phyloP scores from a whole-genome alignment of 2,797 vertebrate genomes.

The Onychomys leucogaster region DNA sequence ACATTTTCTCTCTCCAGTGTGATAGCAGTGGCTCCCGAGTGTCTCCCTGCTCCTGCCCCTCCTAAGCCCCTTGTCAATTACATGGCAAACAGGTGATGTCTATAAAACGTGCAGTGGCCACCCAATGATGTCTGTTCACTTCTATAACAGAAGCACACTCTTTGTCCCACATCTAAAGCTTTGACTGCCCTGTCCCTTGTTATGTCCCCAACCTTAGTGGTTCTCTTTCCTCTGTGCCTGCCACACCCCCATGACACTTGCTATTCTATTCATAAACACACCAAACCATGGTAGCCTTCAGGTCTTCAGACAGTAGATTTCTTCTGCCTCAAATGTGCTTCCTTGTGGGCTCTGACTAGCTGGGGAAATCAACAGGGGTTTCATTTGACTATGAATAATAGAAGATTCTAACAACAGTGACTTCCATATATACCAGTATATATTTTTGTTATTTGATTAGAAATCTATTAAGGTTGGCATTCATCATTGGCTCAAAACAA shows the following conservation, averaged over 20 bases:
- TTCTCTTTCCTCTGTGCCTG: not conserved
- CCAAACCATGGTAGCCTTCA: not conserved
- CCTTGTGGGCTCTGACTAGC: not conserved
- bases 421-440: not conserved
- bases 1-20: not conserved
- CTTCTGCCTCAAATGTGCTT: not conserved
- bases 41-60: not conserved
- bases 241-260: not conserved
- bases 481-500: not conserved
- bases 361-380: not conserved
- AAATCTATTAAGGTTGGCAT: not conserved
- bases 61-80: not conserved
- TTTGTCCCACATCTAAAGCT: not conserved
- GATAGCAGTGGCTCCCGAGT: not conserved
- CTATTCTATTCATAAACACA: not conserved
- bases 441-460: slow-evolving; percentile 6
- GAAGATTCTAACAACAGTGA: not conserved
- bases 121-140: not conserved
- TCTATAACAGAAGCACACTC: not conserved
- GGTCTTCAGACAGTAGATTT: not conserved
- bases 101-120: not conserved
- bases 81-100: not conserved
- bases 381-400: slow-evolving; percentile 32
- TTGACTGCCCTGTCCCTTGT: not conserved
- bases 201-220: not conserved